Base-by-base conservation (phyloP, 2,113 vertebrate species). In the Myanophis thanlyinensis region DNA sequence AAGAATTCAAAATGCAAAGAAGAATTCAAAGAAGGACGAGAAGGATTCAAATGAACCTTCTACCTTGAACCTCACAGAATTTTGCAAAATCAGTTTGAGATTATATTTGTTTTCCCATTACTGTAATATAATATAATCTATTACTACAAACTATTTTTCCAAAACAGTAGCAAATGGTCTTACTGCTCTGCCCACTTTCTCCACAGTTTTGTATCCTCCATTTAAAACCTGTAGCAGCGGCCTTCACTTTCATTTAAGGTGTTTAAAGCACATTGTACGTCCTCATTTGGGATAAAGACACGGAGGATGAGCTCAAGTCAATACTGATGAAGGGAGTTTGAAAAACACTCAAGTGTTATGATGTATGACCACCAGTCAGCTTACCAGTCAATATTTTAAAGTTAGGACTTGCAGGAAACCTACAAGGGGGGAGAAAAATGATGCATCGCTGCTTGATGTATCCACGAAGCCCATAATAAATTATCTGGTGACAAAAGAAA, bases 281-380 rank as follows among this genome's bases (percentile, higher is more conserved):
- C 84, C 48, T 48, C 84, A 30, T 0, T 0, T 94, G 91, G 87
- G 94, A 87, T 0, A 12, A 62, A 92, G 92, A 93, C 92, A 91
- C 91, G 89, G 56, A 20, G 40, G 85, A 90, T 62, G 49, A 95
- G 93, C 96, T 87, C 40, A 67, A 94, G 94, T 35, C 84, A 91
- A 44, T 44, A 87, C 56, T 91, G 95, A 93, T 91, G 49, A 30
- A 93, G 89, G 80, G 89, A 92, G 51, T 91, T 92, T 46, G 51
- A 93, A 73, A 90, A n/a, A 7, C 90, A 51, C 80, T 92, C 93
- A 94, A 48, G 90, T 25, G 0, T 4, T 56, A 89, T 49, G 91
- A 73, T n/a, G 30, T 90, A 47, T 56, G 87, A 92, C 92, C 27
- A 86, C 8, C 46, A 94, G 59, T 27, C 30, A 59, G 93, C 46